phyloP scores from a whole-genome alignment of 2,113 vertebrate species.

The Scopus umbretta region DNA sequence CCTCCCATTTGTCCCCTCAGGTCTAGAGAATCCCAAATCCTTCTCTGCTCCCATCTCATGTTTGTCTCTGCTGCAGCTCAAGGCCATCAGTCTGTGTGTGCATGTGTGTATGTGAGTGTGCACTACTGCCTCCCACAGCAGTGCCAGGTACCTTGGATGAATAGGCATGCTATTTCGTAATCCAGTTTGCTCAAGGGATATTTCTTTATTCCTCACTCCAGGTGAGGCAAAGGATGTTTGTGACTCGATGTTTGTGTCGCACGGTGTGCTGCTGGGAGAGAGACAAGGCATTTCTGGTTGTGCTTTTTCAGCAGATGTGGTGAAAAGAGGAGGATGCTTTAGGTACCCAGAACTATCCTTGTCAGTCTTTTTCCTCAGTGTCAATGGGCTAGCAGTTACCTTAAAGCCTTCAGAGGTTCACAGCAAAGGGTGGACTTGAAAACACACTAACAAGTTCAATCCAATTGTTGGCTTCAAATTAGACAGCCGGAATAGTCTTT shows the following conservation, averaged over 20 bases:
- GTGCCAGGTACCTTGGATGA: neutral
- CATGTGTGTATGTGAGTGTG: too few relatives aligned
- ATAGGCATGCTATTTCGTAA: neutral
- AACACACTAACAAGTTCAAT: neutral
- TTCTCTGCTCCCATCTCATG: neutral
- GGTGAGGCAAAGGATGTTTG: neutral
- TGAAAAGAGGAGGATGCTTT: neutral
- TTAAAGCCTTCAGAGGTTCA: neutral
- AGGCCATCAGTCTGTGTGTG: neutral
- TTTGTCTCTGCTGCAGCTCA: neutral
- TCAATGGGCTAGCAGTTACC: neutral
- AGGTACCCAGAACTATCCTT: neutral
- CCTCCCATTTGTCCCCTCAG: neutral
- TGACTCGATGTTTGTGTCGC: neutral
- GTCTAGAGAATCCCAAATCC: neutral
- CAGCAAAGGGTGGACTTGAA: neutral
- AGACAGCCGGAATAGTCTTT: neutral
- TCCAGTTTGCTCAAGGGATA: neutral
- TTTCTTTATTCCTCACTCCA: neutral
- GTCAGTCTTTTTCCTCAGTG: neutral
- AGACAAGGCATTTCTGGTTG: neutral
- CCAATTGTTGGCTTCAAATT: neutral
- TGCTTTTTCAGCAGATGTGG: neutral
- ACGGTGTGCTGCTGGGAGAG: rapidly evolving
- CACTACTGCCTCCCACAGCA: neutral